Percentiles rank a stretch among this genome's conserved stretches.
phyloP scores from a whole-genome alignment of 2,113 vertebrate genomes.

The Alligator mississippiensis region DNA sequence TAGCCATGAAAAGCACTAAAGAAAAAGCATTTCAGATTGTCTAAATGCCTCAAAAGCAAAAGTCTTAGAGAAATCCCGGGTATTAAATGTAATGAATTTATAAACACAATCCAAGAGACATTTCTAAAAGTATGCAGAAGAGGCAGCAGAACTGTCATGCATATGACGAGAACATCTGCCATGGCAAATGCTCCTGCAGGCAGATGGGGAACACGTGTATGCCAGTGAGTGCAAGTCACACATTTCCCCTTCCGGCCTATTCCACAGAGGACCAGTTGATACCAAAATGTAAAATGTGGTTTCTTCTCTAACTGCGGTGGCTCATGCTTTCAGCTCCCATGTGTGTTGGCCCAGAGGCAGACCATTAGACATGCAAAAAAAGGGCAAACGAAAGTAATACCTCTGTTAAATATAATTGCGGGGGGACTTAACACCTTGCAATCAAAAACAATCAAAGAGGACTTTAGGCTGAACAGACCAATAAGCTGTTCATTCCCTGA shows the following conservation, averaged over 20 bases:
- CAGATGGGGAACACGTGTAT: neutral
- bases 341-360: too few relatives aligned
- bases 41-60: neutral
- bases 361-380: too few relatives aligned
- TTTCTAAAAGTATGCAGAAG: neutral
- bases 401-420: neutral
- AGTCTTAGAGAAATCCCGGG: neutral
- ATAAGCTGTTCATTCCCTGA: neutral
- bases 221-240: too few relatives aligned
- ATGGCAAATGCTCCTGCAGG: neutral
- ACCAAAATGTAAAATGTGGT: too few relatives aligned
- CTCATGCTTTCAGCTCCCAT: too few relatives aligned
- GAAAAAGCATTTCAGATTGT: neutral
- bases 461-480: too few relatives aligned
- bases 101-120: neutral
- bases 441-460: too few relatives aligned
- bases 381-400: rapidly evolving
- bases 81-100: neutral
- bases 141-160: neutral
- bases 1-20: neutral
- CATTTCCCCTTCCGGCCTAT: too few relatives aligned
- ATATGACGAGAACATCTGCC: neutral
- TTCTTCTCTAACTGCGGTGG: too few relatives aligned
- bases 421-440: neutral
- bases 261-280: too few relatives aligned